Evolutionary conservation across 2,888 invertebrate species (phyloP).

Genomic region (Hesperia comma): DNA sequence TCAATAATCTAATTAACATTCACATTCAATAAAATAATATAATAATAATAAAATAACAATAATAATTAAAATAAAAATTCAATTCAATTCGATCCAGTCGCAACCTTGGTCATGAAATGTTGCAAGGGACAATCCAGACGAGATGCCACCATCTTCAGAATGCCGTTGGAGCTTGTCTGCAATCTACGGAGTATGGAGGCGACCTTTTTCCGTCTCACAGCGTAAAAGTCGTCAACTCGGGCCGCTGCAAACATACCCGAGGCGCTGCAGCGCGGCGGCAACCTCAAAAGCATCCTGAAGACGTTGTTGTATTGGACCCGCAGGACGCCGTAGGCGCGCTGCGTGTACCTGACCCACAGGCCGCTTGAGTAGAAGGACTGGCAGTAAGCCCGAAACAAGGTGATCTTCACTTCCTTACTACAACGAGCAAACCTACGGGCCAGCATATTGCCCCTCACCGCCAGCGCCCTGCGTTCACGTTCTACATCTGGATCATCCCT

Average conservation of each 20-base stretch:
- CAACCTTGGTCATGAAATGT: not conserved
- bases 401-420: conserved; percentile 3
- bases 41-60: no score
- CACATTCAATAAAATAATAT: no score
- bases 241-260: not conserved
- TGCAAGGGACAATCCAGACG: conserved; percentile 1
- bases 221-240: not conserved
- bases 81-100: no score
- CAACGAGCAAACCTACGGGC: conserved; percentile 37
- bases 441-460: conserved; percentile 37
- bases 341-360: conserved; percentile 26
- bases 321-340: not conserved
- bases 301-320: not conserved
- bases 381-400: not conserved
- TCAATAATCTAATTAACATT: no score
- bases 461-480: conserved; percentile 36
- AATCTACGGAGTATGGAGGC: not conserved
- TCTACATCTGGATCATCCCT: conserved; percentile 5
- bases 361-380: conserved; percentile 12
- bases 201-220: not conserved
- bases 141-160: not conserved
- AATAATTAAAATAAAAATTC: no score
- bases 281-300: not conserved
- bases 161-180: not conserved
- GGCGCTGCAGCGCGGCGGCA: no score